phyloP scores from a whole-genome alignment of 2,113 vertebrate species.

The Proteles cristata region DNA sequence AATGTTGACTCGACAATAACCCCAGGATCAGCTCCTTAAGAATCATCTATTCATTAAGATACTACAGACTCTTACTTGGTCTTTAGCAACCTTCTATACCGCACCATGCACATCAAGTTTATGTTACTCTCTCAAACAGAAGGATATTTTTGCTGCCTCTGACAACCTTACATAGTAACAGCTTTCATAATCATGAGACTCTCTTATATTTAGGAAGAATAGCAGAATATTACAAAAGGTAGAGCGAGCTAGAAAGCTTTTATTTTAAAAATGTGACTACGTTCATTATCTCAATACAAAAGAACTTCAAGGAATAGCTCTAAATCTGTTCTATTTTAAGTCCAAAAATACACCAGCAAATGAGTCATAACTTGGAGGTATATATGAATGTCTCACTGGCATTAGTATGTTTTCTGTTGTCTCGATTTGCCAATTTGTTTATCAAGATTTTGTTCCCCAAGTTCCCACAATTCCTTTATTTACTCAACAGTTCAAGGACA shows the following conservation, averaged over 20 bases:
- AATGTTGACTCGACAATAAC: neutral
- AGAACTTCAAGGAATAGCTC: constrained; percentile 24
- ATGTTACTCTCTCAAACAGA: neutral
- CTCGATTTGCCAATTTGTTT: neutral
- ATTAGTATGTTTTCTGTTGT: neutral
- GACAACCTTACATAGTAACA: neutral
- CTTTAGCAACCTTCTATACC: neutral
- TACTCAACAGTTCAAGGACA: neutral
- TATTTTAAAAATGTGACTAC: constrained; percentile 28
- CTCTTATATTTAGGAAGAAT: neutral
- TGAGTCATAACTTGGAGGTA: neutral
- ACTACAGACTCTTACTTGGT: neutral
- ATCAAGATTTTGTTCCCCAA: neutral
- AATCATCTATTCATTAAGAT: neutral
- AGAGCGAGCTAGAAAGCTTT: neutral
- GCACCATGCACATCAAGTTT: neutral
- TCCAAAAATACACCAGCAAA: neutral
- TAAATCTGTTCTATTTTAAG: neutral
- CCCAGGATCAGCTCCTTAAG: neutral
- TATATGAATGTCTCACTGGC: neutral
- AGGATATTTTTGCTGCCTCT: neutral
- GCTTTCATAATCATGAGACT: neutral
- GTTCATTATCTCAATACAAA: constrained; percentile 38
- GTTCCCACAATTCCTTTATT: neutral
- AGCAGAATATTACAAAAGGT: neutral